These are phyloP conservation scores for Sinodicranocentrus sp. DNA, from an alignment of 2,888 invertebrate species.

Conservation along the genomic window DNA sequence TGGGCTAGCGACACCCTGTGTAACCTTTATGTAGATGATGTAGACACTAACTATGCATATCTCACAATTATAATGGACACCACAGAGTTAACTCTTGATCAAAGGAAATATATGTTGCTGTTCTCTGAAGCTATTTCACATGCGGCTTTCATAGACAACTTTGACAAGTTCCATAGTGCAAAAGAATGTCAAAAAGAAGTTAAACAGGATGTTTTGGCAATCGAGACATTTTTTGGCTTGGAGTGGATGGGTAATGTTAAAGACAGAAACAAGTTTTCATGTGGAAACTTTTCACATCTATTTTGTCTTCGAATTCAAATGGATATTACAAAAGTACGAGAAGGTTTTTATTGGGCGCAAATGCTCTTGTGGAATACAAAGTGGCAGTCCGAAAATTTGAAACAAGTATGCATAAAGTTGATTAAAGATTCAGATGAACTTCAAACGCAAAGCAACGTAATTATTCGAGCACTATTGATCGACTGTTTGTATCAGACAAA, in stretches of 20 bases:
- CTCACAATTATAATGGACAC: conserved; percentile 68
- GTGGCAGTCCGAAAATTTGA: conserved; percentile 86
- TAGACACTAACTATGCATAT: conserved; percentile 55
- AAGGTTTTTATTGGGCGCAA: conserved; percentile 87
- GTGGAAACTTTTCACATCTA: conserved; percentile 85
- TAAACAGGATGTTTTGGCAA: conserved; percentile 86
- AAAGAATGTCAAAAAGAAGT: conserved; percentile 78
- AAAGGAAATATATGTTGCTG: conserved; percentile 66
- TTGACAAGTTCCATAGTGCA: conserved; percentile 25
- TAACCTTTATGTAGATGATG: conserved; percentile 69
- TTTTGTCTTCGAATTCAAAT: conserved; percentile 83
- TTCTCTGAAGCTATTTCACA: conserved; percentile 60
- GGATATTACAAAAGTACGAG: conserved; percentile 86
- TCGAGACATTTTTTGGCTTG: conserved; percentile 83
- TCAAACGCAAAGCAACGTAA: conserved; percentile 85
- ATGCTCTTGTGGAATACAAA: conserved; percentile 86
- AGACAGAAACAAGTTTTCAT: conserved; percentile 82
- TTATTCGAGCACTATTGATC: conserved; percentile 83
- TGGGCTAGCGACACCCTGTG: conserved; percentile 64
- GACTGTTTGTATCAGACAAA: conserved; percentile 83
- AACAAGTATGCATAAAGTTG: conserved; percentile 88
- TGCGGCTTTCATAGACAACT: conserved; percentile 48
- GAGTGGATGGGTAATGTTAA: conserved; percentile 77
- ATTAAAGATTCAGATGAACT: conserved; percentile 88
- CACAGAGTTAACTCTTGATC: conserved; percentile 49